These are phyloP conservation scores for Balanococcus diminutus DNA, from an alignment of 2,888 invertebrate species.

Conservation along the genomic window DNA sequence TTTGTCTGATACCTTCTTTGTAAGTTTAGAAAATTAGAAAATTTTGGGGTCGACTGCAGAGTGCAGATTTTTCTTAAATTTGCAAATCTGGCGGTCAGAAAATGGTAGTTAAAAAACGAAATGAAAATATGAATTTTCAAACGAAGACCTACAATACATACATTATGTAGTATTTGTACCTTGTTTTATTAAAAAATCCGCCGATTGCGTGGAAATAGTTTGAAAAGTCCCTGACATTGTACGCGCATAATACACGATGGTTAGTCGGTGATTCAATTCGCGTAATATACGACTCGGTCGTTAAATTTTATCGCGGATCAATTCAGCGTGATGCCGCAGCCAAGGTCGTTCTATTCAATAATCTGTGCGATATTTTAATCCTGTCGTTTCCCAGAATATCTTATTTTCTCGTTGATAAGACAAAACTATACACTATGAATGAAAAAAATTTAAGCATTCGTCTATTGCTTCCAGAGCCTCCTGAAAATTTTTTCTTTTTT, in stretches of 20 bases:
- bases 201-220: neutral
- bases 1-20: no score
- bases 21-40: no score
- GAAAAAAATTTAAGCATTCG: no score
- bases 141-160: neutral
- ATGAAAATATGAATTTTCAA: no score
- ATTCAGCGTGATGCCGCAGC: neutral
- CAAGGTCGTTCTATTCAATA: constrained; percentile 34
- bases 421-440: no score
- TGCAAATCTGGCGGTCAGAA: no score
- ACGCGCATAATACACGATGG: neutral
- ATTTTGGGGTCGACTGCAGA: no score
- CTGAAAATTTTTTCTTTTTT: no score
- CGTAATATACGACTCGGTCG: neutral
- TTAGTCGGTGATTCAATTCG: neutral
- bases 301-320: constrained; percentile 16
- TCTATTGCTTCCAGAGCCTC: neutral
- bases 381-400: neutral
- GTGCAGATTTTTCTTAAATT: no score
- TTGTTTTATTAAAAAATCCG: neutral
- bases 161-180: neutral
- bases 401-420: neutral
- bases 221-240: constrained; percentile 19
- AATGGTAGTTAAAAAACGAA: no score
- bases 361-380: neutral